phyloP scores from a whole-genome alignment of 2,113 vertebrate genomes.

The Mirounga angustirostris region DNA sequence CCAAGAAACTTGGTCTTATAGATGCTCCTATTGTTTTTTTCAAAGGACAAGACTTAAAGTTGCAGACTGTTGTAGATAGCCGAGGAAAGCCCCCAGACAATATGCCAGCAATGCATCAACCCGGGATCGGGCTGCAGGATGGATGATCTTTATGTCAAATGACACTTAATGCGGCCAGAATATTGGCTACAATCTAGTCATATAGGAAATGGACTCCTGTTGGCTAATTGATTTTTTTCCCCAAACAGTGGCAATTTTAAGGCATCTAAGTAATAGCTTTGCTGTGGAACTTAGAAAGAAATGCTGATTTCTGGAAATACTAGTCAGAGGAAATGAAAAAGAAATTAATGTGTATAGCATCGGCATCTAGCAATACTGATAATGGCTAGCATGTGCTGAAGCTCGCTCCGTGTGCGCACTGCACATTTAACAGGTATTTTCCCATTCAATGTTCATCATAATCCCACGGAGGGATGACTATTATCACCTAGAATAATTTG shows the following conservation, averaged over 20 bases:
- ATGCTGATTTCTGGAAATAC: slow-evolving; percentile 47
- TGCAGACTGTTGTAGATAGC: not conserved
- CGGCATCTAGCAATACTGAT: not conserved
- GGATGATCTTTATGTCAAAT: not conserved
- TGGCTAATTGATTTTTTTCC: not conserved
- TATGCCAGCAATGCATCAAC: not conserved
- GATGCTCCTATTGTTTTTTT: not conserved
- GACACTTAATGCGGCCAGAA: not conserved
- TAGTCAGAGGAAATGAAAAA: slow-evolving; percentile 43
- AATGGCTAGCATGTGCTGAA: not conserved
- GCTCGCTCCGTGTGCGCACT: not conserved
- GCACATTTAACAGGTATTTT: not conserved
- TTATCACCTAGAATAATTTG: not conserved
- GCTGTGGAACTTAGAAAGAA: not conserved
- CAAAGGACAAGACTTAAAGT: not conserved
- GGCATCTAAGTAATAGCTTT: slow-evolving; percentile 3
- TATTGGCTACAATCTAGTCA: not conserved
- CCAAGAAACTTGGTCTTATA: not conserved
- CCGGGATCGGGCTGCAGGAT: not conserved
- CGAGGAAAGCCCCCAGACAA: not conserved
- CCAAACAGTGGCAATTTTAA: slow-evolving; percentile 25
- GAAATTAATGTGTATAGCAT: not conserved
- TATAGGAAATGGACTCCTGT: not conserved
- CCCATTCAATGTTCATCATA: not conserved
- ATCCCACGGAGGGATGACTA: not conserved